Base-by-base conservation (phyloP, 2,888 invertebrate genomes). In the Erynnis tages region DNA sequence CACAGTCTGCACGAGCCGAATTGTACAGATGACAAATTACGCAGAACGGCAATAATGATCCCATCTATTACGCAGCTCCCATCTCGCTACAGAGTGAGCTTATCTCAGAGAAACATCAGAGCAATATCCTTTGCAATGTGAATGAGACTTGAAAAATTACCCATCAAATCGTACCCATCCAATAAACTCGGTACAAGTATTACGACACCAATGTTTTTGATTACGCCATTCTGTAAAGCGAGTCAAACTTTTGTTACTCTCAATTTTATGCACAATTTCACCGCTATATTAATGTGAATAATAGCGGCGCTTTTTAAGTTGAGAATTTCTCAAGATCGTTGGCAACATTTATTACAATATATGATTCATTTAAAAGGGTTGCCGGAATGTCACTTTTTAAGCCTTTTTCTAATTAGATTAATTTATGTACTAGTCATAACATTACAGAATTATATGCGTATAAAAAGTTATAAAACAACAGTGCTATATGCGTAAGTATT, bases 201-300 rank as follows among this genome's bases (percentile, higher is more conserved):
- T 35, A 44, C 21, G 14, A 29, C 29, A 43, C 35, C 37, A 57
- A 57, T 54, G 48, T 54, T 55, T 55, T 56, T 57, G 46, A 59
- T 49, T 48, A 52, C 41, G 38, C 54, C 44, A 59, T 57, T 57
- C 38, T 29, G 50, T 43, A 41, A 55, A 59, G 54, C 30, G 50
- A 37, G 45, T 46, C 27, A 23, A 55, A 54, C 29, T 54, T 55
- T 54, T 43, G 55, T 53, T 49, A 49, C 17, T 44, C 21, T 46
- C 44, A 54, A 54, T 54, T 47, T 54, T 44, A 44, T 29, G 50
- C 43, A 52, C 44, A 52, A 52, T 52, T 19, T 37, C 44, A 21
- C 21, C 35, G 14, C 14, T 29, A n/a, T 44, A 21, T 37, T 37
- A 52, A 11, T 37, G 29, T 27, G 35, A 37, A 10, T 21, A 44